These are phyloP conservation scores for Allygus modestus DNA, from an alignment of 2,888 invertebrate species.

Conservation along the genomic window DNA sequence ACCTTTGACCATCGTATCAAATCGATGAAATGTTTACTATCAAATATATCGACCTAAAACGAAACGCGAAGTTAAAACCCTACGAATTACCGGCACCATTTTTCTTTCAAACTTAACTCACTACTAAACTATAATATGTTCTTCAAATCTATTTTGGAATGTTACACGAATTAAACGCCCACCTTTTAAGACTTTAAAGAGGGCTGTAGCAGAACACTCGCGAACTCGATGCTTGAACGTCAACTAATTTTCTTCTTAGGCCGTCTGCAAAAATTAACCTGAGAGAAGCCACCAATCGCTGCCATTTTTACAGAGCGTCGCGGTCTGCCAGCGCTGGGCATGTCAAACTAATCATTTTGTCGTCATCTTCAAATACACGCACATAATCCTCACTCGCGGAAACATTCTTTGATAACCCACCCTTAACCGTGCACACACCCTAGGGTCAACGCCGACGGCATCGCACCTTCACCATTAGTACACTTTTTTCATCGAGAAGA, in stretches of 20 bases:
- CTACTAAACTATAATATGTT: slow-evolving; percentile 54
- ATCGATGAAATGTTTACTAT: slow-evolving; percentile 56
- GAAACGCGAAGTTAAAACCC: slow-evolving; percentile 69
- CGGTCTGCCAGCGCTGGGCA: slow-evolving; percentile 62
- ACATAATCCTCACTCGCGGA: background rate
- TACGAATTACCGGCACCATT: slow-evolving; percentile 67
- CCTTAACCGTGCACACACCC: slow-evolving; percentile 6
- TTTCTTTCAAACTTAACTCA: slow-evolving; percentile 66
- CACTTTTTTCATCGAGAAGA: slow-evolving; percentile 75
- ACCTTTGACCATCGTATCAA: slow-evolving; percentile 62
- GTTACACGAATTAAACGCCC: slow-evolving; percentile 68
- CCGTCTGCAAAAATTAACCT: slow-evolving; percentile 77
- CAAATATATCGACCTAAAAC: slow-evolving; percentile 49
- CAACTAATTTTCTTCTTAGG: slow-evolving; percentile 79
- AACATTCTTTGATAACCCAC: background rate
- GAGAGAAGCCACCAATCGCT: slow-evolving; percentile 75
- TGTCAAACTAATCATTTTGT: slow-evolving; percentile 57
- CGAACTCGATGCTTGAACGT: slow-evolving; percentile 74
- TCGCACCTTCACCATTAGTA: slow-evolving; percentile 50
- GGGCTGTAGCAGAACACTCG: slow-evolving; percentile 68
- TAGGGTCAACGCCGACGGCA: slow-evolving; percentile 36
- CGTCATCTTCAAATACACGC: slow-evolving; percentile 21
- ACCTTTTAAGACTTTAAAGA: slow-evolving; percentile 70
- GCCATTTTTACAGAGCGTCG: slow-evolving; percentile 76
- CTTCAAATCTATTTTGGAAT: slow-evolving; percentile 63